Conservation (phyloP, 2,113 vertebrate genomes). For the Trachemys scripta region DNA sequence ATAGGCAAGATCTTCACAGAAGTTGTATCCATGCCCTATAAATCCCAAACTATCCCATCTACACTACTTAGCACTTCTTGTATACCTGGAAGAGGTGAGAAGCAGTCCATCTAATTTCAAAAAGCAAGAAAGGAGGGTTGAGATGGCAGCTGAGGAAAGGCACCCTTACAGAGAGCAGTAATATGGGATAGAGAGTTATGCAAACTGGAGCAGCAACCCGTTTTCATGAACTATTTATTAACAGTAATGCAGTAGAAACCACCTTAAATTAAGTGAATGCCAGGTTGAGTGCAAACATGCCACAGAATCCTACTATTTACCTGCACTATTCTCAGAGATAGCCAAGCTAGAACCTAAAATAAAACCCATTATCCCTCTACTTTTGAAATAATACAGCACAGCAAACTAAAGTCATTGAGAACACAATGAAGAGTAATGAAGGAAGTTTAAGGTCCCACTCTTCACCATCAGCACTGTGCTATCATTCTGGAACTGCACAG, state of each 20-base stretch:
- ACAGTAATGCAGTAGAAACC: accelerated
- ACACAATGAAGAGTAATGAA: not conserved
- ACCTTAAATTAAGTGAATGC: not conserved
- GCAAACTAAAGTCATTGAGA: not conserved
- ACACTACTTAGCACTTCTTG: not conserved
- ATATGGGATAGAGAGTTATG: not conserved
- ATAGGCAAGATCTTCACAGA: not conserved
- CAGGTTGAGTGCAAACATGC: not conserved
- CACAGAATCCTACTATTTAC: not conserved
- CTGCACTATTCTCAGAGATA: not conserved
- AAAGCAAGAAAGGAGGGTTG: not conserved
- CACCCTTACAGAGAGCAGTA: not conserved
- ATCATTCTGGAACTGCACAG: not conserved
- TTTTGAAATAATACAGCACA: not conserved
- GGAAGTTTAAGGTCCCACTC: not conserved
- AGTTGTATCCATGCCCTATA: not conserved
- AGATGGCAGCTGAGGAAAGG: not conserved
- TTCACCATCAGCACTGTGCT: not conserved
- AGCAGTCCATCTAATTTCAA: not conserved
- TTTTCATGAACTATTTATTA: not conserved
- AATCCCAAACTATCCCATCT: not conserved
- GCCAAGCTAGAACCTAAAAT: not conserved
- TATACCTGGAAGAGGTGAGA: not conserved
- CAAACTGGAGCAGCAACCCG: not conserved
- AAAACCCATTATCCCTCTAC: not conserved